phyloP scores from a whole-genome alignment of 2,113 vertebrate genomes.

The Uria lomvia region DNA sequence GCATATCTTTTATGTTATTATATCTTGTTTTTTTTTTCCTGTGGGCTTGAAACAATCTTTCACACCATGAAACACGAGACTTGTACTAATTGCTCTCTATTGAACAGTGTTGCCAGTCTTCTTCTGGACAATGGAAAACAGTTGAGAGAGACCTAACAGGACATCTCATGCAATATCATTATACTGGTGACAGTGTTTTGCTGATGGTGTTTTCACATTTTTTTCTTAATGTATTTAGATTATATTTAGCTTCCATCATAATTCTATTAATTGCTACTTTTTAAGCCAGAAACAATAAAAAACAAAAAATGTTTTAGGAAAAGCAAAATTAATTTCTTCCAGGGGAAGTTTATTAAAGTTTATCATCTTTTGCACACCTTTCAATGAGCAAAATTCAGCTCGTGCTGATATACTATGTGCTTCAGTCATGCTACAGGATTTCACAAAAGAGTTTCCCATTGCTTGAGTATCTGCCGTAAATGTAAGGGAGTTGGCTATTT shows the following conservation, averaged over 20 bases:
- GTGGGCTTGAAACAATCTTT: background rate
- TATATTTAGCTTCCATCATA: background rate
- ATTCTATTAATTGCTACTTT: background rate
- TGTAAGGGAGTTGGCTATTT: background rate
- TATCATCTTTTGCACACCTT: background rate
- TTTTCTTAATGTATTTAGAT: background rate
- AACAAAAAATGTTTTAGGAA: background rate
- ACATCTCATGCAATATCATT: background rate
- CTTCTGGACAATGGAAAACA: background rate
- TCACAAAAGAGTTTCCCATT: background rate
- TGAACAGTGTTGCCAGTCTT: background rate
- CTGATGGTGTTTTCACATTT: background rate
- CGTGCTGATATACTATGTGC: background rate
- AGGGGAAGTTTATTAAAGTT: background rate
- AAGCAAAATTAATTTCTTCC: background rate
- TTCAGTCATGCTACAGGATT: background rate
- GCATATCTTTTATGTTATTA: background rate
- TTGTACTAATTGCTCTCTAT: background rate
- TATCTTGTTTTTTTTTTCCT: accelerated
- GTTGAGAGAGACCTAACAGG: background rate
- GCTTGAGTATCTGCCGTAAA: background rate
- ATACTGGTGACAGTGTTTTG: background rate
- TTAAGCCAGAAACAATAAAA: background rate
- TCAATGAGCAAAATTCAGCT: background rate
- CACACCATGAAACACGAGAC: background rate